Evolutionary conservation across 1,140 invertebrate genomes (phyloP).

Genomic region (Eurosta solidaginis): DNA sequence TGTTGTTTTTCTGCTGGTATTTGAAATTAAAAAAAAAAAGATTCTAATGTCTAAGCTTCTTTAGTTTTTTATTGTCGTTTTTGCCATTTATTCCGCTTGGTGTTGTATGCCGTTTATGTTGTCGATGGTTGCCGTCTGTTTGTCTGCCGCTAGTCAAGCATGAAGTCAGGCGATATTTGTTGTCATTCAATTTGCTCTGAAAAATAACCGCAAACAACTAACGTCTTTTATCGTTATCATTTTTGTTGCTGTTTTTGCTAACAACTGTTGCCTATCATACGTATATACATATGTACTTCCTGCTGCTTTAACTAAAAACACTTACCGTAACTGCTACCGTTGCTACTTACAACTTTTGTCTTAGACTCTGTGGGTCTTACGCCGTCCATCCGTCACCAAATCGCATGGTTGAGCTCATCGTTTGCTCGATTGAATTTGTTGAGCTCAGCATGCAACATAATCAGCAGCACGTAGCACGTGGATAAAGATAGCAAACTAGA

Average conservation of each 20-base stretch:
- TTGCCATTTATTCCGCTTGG: neutral
- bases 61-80: neutral
- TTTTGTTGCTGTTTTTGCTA: neutral
- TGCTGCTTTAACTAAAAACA: too few relatives aligned
- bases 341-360: neutral
- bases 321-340: too few relatives aligned
- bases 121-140: neutral
- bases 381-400: neutral
- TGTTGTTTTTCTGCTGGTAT: neutral
- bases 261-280: slow-evolving; percentile 9
- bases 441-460: slow-evolving; percentile 9
- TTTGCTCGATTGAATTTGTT: neutral
- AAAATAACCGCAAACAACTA: too few relatives aligned
- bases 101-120: neutral
- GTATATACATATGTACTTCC: too few relatives aligned
- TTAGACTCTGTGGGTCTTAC: neutral
- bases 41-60: neutral
- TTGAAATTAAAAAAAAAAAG: too few relatives aligned
- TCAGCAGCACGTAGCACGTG: neutral
- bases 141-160: slow-evolving; percentile 18
- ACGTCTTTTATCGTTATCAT: neutral
- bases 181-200: neutral
- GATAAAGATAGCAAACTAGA: neutral
- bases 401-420: neutral
- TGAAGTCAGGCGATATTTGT: slow-evolving; percentile 25